Conservation (phyloP, 2,888 invertebrate species). For the Dicyrtoma fusca region DNA sequence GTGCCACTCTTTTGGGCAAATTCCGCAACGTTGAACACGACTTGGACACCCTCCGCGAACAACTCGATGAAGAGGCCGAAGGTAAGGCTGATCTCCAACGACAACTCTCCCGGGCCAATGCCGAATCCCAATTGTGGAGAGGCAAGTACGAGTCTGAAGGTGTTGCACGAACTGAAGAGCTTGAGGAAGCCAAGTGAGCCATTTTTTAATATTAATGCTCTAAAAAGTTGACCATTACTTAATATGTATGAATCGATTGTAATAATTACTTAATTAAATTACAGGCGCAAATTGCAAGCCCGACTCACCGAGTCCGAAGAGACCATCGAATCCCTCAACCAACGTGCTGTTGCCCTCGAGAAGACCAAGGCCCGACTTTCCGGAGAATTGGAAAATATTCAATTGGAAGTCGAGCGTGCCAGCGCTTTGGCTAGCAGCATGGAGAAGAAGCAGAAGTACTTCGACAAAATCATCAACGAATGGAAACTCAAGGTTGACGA, state of each 20-base stretch:
- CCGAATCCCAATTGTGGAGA: constrained; percentile 96
- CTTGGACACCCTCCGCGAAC: constrained; percentile 97
- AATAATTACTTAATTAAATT: constrained; percentile 14
- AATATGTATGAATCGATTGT: constrained; percentile 1
- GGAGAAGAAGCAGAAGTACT: constrained; percentile 99
- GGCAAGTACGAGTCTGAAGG: constrained; percentile 99
- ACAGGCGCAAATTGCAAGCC: constrained; percentile 84
- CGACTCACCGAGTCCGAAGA: constrained; percentile 95
- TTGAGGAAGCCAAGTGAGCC: constrained; percentile 82
- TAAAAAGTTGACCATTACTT: too few species aligned
- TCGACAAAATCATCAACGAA: constrained; percentile 99
- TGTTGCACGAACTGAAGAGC: constrained; percentile 89
- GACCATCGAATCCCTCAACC: constrained; percentile 97
- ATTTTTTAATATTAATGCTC: neutral
- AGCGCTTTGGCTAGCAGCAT: constrained; percentile 94
- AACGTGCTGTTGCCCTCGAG: constrained; percentile 94
- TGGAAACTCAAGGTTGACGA: too few species aligned
- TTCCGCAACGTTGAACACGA: constrained; percentile 99
- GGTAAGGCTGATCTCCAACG: constrained; percentile 98
- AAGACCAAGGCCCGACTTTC: constrained; percentile 97
- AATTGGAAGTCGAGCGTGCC: constrained; percentile 97
- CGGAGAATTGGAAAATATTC: constrained; percentile 96
- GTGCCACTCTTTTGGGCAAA: constrained; percentile 92
- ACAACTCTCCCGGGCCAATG: constrained; percentile 96
- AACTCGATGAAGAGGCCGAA: constrained; percentile 99